phyloP scores from a whole-genome alignment of 2,888 invertebrate species.

The Melieria picta region DNA sequence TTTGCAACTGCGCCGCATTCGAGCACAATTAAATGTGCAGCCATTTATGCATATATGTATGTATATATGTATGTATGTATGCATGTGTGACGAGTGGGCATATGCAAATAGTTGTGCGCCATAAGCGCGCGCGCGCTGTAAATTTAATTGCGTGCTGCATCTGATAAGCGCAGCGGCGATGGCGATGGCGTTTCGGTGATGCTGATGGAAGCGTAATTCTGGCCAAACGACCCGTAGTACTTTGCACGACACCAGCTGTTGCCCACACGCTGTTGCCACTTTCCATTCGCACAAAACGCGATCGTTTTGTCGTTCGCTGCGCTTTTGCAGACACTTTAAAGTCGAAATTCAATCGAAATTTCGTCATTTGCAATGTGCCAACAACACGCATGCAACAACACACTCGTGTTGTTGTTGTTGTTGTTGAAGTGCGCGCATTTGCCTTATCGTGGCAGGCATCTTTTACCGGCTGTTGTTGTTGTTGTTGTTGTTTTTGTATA shows the following conservation, averaged over 20 bases:
- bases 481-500: neutral
- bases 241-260: too few relatives aligned
- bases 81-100: neutral
- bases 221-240: too few relatives aligned
- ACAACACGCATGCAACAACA: constrained; percentile 19
- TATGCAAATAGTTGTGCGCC: too few relatives aligned
- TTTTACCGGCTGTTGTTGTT: neutral
- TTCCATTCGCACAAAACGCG: too few relatives aligned
- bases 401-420: neutral
- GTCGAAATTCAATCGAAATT: neutral
- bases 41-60: neutral
- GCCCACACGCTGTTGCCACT: too few relatives aligned
- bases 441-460: constrained; percentile 44
- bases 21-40: too few relatives aligned
- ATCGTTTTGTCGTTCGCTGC: too few relatives aligned
- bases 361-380: constrained; percentile 15
- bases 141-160: constrained; percentile 36
- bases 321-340: too few relatives aligned
- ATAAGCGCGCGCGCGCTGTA: too few relatives aligned
- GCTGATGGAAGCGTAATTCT: too few relatives aligned
- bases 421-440: constrained; percentile 13
- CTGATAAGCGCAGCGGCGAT: constrained; percentile 32
- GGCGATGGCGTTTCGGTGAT: neutral
- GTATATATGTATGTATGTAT: neutral
- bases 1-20: constrained; percentile 32